phyloP scores from a whole-genome alignment of 2,888 invertebrate genomes.

The Lepidocyrtoides sp. region DNA sequence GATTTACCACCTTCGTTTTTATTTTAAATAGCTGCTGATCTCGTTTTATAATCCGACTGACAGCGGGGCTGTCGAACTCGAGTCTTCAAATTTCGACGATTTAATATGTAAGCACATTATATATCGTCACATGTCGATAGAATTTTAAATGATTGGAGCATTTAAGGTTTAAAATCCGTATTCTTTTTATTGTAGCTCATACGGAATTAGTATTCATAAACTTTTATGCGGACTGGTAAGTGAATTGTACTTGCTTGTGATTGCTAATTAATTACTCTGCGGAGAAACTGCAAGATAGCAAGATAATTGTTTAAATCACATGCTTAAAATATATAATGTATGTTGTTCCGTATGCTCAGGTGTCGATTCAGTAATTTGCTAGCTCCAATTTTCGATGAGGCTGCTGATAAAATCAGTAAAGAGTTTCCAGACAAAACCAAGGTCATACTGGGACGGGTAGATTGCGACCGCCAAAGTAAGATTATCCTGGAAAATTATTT shows the following conservation, averaged over 20 bases:
- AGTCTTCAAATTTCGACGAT: constrained; percentile 93
- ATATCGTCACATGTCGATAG: not conserved
- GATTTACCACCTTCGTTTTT: no score
- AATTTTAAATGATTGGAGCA: constrained; percentile 57
- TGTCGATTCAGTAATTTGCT: constrained; percentile 99
- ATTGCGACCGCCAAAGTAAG: constrained; percentile 96
- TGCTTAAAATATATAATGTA: no score
- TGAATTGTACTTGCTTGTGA: no score
- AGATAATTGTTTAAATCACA: no score
- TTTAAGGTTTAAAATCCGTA: no score
- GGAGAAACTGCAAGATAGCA: no score
- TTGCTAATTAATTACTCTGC: no score
- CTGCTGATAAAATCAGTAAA: constrained; percentile 94
- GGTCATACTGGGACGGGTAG: constrained; percentile 98
- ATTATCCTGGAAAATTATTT: no score
- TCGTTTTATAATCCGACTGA: constrained; percentile 92
- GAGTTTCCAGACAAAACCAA: constrained; percentile 91
- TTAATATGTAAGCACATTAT: constrained; percentile 90
- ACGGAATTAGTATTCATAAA: constrained; percentile 99
- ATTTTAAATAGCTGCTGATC: constrained; percentile 88
- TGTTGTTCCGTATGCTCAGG: no score
- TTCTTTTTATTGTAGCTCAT: constrained; percentile 89
- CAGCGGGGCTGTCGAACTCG: constrained; percentile 94
- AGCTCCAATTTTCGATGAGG: constrained; percentile 98
- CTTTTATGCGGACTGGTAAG: constrained; percentile 98